These are phyloP conservation scores for Sinopyrophorus schimmeli DNA, from an alignment of 2,888 invertebrate species.

Conservation along the genomic window DNA sequence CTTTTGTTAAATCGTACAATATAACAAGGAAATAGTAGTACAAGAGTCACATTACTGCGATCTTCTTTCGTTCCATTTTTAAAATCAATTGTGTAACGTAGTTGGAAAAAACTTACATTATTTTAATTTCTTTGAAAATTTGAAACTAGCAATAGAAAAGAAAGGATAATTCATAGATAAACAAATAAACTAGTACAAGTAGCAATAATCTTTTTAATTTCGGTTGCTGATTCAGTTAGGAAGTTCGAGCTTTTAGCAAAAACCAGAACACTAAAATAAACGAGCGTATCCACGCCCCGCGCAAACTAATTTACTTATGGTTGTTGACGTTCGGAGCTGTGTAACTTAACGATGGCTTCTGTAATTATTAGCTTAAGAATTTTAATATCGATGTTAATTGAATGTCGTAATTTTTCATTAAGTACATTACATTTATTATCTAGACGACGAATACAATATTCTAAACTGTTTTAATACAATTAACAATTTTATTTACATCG, in stretches of 20 bases:
- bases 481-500: background rate
- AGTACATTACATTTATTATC: no score
- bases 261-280: constrained; percentile 18
- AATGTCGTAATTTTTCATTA: constrained; percentile 20
- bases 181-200: constrained; percentile 8
- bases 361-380: constrained; percentile 31
- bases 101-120: no score
- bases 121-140: no score
- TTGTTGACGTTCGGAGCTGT: constrained; percentile 33
- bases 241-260: constrained; percentile 8
- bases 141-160: no score
- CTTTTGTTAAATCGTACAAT: no score
- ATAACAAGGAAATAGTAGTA: no score
- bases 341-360: constrained; percentile 31
- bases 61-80: no score
- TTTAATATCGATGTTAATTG: constrained; percentile 24
- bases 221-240: constrained; percentile 12
- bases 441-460: no score
- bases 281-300: constrained; percentile 28
- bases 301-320: constrained; percentile 35
- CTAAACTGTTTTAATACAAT: no score
- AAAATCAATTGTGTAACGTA: no score
- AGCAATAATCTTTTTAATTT: constrained; percentile 11
- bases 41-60: no score
- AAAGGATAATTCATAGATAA: no score